Base-by-base conservation (phyloP, 92 coral and sea anemone genomes). In the Plumapathes pennacea region DNA sequence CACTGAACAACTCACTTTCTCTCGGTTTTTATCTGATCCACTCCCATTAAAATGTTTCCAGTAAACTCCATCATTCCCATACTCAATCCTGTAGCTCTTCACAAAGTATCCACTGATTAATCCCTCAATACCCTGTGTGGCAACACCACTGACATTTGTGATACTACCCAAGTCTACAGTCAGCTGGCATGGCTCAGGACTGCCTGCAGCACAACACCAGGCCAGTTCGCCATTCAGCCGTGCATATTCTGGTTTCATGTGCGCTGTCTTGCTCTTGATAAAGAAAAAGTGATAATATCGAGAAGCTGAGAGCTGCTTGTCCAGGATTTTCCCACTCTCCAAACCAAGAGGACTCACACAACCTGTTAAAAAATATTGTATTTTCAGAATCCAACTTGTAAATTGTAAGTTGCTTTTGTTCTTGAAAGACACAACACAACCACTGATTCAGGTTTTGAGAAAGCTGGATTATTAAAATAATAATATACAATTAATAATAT, bases 71-170 rank as follows among this genome's bases (percentile, higher is more conserved):
- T 75, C 64, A 13, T 11, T 31, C 30, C 88, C 75, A 46, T 53
- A 61, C 20, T 27, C 14, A 10, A 81, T 30, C 54, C 41, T 46
- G 44, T 57, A 81, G 17, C 38, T 30, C 34, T 9, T 48, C 18
- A 81, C 88, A 75, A 18, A 75, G 33, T 81, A 81, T n/a, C 55
- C 68, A 32, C 38, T 62, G 5, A 39, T 17, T n/a, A n/a, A n/a
- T 2, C 59, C 77, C 10, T 3, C 28, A 55, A 27, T 74, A 9
- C 88, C 88, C 43, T 81, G 88, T 10, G 83, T 74, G 20, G 78
- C 68, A 28, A 81, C 62, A 2, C 57, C 78, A 40, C 38, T 74
- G 38, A 81, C 38, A 4, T 9, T 46, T 4, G 15, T 10, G 20
- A 11, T 26, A 19, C 39, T n/a, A 2, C 44, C 17, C 2, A 81